Percentiles rank a stretch among this genome's conserved stretches.
Conservation (phyloP, 2,797 vertebrate genomes). For the Natrix natrix region DNA sequence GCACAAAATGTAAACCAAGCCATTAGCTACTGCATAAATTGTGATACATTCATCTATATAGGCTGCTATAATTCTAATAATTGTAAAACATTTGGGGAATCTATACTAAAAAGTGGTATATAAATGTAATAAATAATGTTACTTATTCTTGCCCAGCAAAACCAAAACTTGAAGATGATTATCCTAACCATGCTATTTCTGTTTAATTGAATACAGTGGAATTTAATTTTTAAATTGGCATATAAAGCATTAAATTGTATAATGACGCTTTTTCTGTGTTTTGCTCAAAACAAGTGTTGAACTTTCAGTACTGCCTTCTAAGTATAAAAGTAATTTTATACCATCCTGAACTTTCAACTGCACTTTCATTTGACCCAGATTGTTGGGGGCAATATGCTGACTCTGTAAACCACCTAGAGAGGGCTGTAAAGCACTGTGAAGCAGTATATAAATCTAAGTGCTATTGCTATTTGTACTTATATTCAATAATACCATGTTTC, state of each 20-base stretch:
- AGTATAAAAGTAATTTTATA: neutral
- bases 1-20: neutral
- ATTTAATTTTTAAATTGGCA: neutral
- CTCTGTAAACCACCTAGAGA: no score
- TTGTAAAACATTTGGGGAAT: neutral
- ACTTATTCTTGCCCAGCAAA: neutral
- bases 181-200: neutral
- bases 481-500: neutral
- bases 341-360: neutral
- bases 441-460: no score
- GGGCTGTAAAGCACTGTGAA: no score
- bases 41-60: neutral
- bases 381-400: no score
- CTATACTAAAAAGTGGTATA: neutral
- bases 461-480: neutral
- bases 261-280: neutral
- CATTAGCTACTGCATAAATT: neutral
- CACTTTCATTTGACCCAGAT: neutral
- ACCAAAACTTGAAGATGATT: neutral
- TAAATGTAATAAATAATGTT: neutral
- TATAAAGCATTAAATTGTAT: neutral
- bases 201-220: neutral
- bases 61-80: neutral
- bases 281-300: neutral
- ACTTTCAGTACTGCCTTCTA: neutral